These are phyloP conservation scores for Papio anubis DNA, from an alignment of 2,113 vertebrate species.

Conservation along the genomic window DNA sequence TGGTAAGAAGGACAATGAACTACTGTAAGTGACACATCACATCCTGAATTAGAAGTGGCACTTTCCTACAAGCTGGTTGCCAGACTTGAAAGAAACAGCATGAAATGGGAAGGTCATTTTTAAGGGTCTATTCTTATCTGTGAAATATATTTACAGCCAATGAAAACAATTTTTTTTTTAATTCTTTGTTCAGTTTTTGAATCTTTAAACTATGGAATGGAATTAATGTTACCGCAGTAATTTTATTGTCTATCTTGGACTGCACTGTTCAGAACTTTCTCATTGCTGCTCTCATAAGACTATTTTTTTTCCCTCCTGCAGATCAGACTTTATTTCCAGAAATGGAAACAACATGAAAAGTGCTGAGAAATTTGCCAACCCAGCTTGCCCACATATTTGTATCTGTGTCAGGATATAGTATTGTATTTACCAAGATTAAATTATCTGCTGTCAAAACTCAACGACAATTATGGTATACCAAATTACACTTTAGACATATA, in stretches of 20 bases:
- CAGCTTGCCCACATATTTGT: slow-evolving; percentile 70
- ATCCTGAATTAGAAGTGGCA: not conserved
- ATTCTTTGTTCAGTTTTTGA: not conserved
- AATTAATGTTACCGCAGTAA: not conserved
- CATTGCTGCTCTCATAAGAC: not conserved
- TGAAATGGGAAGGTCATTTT: not conserved
- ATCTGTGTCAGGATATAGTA: slow-evolving; percentile 65
- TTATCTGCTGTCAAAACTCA: slow-evolving; percentile 76
- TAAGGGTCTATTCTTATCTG: not conserved
- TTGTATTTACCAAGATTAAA: slow-evolving; percentile 77
- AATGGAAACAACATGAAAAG: slow-evolving; percentile 67
- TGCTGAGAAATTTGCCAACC: slow-evolving; percentile 68
- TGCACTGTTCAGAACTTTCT: not conserved
- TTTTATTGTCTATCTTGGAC: not conserved
- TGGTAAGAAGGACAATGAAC: not conserved
- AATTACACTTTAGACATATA: slow-evolving; percentile 60
- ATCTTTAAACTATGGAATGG: not conserved
- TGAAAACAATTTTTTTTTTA: not conserved
- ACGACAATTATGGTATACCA: slow-evolving; percentile 40
- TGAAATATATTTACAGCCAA: not conserved
- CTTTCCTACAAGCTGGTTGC: not conserved
- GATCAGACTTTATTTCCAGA: slow-evolving; percentile 64
- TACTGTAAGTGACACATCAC: not conserved
- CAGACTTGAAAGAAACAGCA: not conserved
- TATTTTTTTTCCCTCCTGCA: not conserved